Base-by-base conservation (phyloP, 2,888 invertebrate species). In the Acleris holmiana region DNA sequence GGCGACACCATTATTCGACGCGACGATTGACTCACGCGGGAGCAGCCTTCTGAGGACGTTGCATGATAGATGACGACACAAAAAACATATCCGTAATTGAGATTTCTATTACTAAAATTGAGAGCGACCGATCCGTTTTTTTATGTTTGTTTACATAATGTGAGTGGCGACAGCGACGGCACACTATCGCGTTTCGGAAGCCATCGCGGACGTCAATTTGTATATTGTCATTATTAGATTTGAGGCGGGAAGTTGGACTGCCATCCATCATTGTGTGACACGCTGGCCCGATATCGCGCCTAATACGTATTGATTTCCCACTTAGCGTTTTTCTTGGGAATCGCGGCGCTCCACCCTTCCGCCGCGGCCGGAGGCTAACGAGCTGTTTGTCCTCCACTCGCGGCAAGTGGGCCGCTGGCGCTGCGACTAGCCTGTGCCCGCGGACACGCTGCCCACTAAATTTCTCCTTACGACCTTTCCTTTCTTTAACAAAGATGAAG, bases 291-390 rank as follows among this genome's bases (percentile, higher is more conserved):
- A 91, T 91, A 91, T 90, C 90, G 84, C 89, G 88, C 89, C 90
- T 91, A 91, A 91, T 91, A 91, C 88, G 89, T 92, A 92, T 92
- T 92, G 92, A 92, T 91, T 92, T 90, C 89, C 91, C 89, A 91
- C 92, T 92, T 92, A 91, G 88, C 90, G 88, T 86, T 91, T 91
- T 91, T 91, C 89, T 91, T 91, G 89, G 84, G 86, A 88, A 86
- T 85, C 85, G 84, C 78, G 80, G 83, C 84, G 88, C 88, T 90
- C 89, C 92, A 90, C 91, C 91, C 92, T 91, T 91, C 90, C 90
- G 88, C 83, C 79, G 58, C 46, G 78, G 77, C 78, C 80, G 83
- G 78, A 81, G 83, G 79, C 80, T 92, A 92, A 92, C 92, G 91
- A 91, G 91, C 86, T 91, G 91, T 91, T 92, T 92, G 92, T 92